Base-by-base conservation (phyloP, 1,140 invertebrate genomes). In the Cotesia typhae region DNA sequence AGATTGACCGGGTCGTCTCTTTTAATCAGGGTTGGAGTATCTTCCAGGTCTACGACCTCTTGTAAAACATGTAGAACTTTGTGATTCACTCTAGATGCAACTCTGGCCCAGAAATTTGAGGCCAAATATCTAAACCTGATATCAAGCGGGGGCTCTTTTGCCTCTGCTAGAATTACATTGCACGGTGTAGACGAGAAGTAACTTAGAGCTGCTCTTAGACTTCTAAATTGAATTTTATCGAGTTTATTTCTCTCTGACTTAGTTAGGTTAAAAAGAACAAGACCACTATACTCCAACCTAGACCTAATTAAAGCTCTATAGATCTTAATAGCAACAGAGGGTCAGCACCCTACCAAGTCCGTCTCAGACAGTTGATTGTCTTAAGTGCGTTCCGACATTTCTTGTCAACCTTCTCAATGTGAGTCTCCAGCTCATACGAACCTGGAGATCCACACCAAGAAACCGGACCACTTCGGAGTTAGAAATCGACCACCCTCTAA, bases 271-370 rank as follows among this genome's bases (percentile, higher is more conserved):
- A 41, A 69, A 47, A 63, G 71, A 4, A 72, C 41, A 36, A 55
- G 65, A 2, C 14, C 52, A 0, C 14, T 64, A 59, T 75, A 75
- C 38, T 75, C 70, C 5, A 75, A 63, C 17, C 67, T 53, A 6
- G 74, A 69, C 0, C 69, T 14, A 5, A 75, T 41, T 35, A 59
- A 64, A 12, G 55, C 70, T 67, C 64, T 72, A 53, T 75, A 75
- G 71, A 35, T 17, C 12, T 51, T 0, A 69, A 5, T 12, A 75
- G 17, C 1, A 65, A 47, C 1, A 12, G 0, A 9, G 74, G 70
- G 17, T 71, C 38, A 10, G 52, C n/a, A 60, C 73, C 64, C 73
- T 64, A 57, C 73, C 59, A n/a, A n/a, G 70, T 38, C 36, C 52
- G 6, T 35, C 14, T 41, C 17, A 66, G 12, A 64, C 59, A 69